These are phyloP conservation scores for Eupithecia subumbrata DNA, from an alignment of 2,888 invertebrate species.

Conservation along the genomic window DNA sequence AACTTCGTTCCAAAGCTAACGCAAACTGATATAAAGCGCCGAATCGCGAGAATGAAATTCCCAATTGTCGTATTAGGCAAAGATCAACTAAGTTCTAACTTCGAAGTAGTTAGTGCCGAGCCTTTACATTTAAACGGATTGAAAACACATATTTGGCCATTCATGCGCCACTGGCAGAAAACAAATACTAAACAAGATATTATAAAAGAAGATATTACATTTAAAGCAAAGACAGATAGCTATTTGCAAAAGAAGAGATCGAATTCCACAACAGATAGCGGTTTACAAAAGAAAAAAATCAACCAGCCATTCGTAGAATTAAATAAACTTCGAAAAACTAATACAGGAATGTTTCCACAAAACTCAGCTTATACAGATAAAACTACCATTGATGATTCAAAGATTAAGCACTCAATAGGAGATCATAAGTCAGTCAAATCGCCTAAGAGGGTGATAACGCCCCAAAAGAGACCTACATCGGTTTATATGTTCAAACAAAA, in stretches of 20 bases:
- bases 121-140: constrained; percentile 65
- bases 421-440: constrained; percentile 47
- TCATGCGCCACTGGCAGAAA: constrained; percentile 65
- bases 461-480: constrained; percentile 47
- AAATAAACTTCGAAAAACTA: constrained; percentile 16
- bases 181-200: constrained; percentile 10
- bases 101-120: constrained; percentile 53
- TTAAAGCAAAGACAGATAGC: constrained; percentile 16
- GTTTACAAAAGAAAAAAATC: not conserved
- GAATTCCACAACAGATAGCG: constrained; percentile 1
- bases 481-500: constrained; percentile 62
- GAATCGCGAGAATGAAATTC: constrained; percentile 59
- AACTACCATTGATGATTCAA: constrained; percentile 11
- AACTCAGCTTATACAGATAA: constrained; percentile 27
- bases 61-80: constrained; percentile 68
- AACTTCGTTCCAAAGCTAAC: constrained; percentile 52
- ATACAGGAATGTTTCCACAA: constrained; percentile 14
- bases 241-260: constrained; percentile 21
- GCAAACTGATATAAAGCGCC: constrained; percentile 63
- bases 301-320: not conserved
- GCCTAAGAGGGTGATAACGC: constrained; percentile 13
- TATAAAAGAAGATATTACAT: constrained; percentile 7
- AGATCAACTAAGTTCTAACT: constrained; percentile 62
- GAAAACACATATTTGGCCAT: constrained; percentile 71
- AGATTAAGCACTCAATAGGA: constrained; percentile 30